phyloP scores from a whole-genome alignment of 2,797 vertebrate species.

The Nasua narica region DNA sequence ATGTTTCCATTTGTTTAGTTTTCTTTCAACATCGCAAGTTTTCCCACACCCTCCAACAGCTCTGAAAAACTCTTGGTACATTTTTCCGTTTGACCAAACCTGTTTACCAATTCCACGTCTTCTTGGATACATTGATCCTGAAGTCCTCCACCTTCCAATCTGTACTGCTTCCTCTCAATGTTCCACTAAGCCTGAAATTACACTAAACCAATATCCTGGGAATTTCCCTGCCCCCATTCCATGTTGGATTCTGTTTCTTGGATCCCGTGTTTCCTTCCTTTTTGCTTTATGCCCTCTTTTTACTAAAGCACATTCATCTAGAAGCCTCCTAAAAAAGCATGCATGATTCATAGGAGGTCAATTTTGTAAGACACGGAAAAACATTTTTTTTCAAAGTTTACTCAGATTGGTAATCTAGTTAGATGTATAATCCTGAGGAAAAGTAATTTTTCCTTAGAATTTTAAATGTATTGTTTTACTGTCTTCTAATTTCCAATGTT shows the following conservation, averaged over 20 bases:
- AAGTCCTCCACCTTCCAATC: not conserved
- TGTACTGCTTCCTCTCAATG: not conserved
- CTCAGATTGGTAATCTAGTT: not conserved
- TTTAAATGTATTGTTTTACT: not conserved
- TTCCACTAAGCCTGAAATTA: not conserved
- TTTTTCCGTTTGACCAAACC: not conserved
- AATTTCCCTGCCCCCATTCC: not conserved
- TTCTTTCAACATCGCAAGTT: not conserved
- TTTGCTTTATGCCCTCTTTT: slow-evolving; percentile 10
- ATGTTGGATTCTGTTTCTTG: not conserved
- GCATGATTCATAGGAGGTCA: not conserved
- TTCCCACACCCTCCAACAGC: not conserved
- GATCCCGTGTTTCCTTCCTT: not conserved
- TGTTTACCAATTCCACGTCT: not conserved
- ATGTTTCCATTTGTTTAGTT: not conserved
- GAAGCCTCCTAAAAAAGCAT: not conserved
- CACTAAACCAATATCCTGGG: not conserved
- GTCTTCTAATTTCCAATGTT: not conserved
- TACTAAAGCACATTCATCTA: not conserved
- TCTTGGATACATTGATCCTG: not conserved
- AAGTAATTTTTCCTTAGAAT: slow-evolving; percentile 6
- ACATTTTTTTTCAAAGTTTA: not conserved
- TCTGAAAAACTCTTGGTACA: not conserved
- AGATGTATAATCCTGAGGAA: not conserved
- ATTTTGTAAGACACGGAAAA: not conserved